These are phyloP conservation scores for Ormyrus rosae DNA, from an alignment of 2,888 invertebrate species.

Conservation along the genomic window DNA sequence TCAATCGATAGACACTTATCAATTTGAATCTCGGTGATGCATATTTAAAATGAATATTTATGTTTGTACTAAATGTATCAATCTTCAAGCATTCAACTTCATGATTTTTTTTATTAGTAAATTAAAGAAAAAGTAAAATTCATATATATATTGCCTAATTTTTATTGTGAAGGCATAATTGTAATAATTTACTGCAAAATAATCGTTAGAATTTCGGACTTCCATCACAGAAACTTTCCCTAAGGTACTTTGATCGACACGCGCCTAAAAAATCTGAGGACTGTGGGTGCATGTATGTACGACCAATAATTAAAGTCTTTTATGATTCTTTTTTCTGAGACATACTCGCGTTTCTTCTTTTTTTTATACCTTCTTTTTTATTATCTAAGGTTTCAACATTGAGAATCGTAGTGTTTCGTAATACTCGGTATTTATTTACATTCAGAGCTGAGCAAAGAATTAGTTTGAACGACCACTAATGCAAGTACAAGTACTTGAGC, in stretches of 20 bases:
- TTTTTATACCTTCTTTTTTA: neutral
- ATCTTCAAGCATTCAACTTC: neutral
- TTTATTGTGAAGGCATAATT: constrained; percentile 1
- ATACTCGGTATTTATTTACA: constrained; percentile 35
- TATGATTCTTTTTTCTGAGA: neutral
- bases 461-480: constrained; percentile 30
- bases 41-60: too few relatives aligned
- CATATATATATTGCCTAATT: constrained; percentile 10
- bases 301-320: constrained; percentile 5
- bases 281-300: neutral
- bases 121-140: constrained; percentile 5
- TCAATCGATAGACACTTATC: too few relatives aligned
- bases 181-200: constrained; percentile 25
- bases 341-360: neutral
- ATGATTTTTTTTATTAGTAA: too few relatives aligned
- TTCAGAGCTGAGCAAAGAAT: constrained; percentile 12
- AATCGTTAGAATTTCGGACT: constrained; percentile 43
- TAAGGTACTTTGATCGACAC: constrained; percentile 26
- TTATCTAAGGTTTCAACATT: neutral
- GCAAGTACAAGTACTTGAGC: constrained; percentile 33
- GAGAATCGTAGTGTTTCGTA: constrained; percentile 6
- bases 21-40: too few relatives aligned
- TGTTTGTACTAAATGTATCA: neutral
- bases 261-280: constrained; percentile 12
- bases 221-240: constrained; percentile 44